Base-by-base conservation (phyloP, 2,888 invertebrate species). In the Drosophila paranaensis region DNA sequence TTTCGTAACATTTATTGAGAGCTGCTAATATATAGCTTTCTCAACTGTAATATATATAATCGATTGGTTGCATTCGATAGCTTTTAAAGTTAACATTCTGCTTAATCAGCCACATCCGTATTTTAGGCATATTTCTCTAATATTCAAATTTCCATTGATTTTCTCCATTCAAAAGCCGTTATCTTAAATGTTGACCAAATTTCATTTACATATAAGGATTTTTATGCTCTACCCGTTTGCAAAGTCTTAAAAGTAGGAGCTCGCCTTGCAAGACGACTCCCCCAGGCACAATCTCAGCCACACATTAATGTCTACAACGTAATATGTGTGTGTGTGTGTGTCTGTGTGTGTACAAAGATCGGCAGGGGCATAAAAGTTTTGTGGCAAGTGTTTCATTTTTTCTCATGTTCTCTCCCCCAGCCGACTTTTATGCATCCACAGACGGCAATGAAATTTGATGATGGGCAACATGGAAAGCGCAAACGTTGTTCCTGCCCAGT, bases 401-500 rank as follows among this genome's bases (percentile, higher is more conserved):
- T 37, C 16, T 33, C 33, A 2, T 39, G 51, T 37, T 27, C 48
- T 37, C 51, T 37, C 9, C 51, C 30, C 51, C 30, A 20, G 0
- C 9, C 53, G 53, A 60, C 40, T 75, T 78, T 76, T 62, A 82
- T 87, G 67, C 55, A 64, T 71, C 75, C 82, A 56, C 68, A 27
- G 66, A 46, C 70, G 69, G 43, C 77, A 66, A 81, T 82, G 73
- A 77, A 77, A 69, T 79, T 82, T 79, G 65, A 83, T 77, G 71
- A 40, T 35, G 42, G 42, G 11, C 56, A 45, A 37, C 71, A 61
- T 61, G 66, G 57, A 74, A 65, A 53, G 37, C 63, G 60, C 60
- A 27, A 63, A 63, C 57, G 67, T 57, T 65, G 55, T 42, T 51
- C 40, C 35, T 46, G n/a, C 51, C 27, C 39, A 35, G 64, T 58